phyloP scores from a whole-genome alignment of 1,140 invertebrate genomes.

The Telenomus remus region DNA sequence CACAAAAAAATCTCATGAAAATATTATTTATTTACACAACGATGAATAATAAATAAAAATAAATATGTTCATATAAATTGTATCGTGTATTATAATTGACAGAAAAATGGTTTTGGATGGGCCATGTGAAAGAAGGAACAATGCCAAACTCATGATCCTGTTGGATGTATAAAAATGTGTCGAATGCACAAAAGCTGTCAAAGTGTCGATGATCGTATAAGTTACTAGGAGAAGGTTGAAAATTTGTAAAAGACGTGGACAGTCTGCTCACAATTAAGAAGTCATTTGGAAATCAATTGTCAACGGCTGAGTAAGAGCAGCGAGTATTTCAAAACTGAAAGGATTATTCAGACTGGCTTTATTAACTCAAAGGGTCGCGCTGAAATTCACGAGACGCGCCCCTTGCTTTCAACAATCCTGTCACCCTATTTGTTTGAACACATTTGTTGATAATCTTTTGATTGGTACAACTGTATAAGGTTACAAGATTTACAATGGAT shows the following conservation, averaged over 20 bases:
- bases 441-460: slow-evolving; percentile 74
- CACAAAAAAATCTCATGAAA: no score
- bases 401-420: slow-evolving; percentile 32
- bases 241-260: slow-evolving; percentile 31
- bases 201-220: slow-evolving; percentile 1
- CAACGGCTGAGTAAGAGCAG: slow-evolving; percentile 67
- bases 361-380: slow-evolving; percentile 66
- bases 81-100: no score
- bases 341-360: slow-evolving; percentile 70
- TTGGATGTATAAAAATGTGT: not conserved
- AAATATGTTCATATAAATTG: no score
- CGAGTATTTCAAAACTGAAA: slow-evolving; percentile 60
- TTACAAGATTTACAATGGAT: slow-evolving; percentile 59
- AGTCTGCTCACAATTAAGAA: slow-evolving; percentile 63
- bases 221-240: slow-evolving; percentile 32
- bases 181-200: slow-evolving; percentile 24
- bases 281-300: slow-evolving; percentile 69
- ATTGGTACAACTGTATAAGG: slow-evolving; percentile 63
- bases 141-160: slow-evolving; percentile 6
- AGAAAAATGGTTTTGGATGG: no score
- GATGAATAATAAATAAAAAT: no score
- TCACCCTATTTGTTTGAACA: slow-evolving; percentile 75
- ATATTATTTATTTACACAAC: no score
- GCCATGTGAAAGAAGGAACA: slow-evolving; percentile 38
- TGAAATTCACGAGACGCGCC: slow-evolving; percentile 30